phyloP scores from a whole-genome alignment of 1,140 invertebrate species.

The Yoshiicerus persimilis region DNA sequence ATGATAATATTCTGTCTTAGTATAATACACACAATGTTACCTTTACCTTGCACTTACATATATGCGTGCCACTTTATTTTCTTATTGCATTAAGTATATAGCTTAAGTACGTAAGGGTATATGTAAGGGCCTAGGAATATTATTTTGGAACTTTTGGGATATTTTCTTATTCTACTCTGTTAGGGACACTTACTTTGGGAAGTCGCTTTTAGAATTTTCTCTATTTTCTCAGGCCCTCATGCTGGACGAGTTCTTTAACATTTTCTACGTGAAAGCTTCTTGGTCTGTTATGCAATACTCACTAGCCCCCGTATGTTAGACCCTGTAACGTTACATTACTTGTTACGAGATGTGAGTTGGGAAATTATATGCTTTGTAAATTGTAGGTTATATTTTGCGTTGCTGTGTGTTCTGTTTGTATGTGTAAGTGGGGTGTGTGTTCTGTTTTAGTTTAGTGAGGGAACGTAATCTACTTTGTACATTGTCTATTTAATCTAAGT shows the following conservation, averaged over 20 bases:
- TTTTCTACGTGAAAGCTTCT: neutral
- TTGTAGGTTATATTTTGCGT: neutral
- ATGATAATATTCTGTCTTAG: neutral
- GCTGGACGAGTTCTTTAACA: neutral
- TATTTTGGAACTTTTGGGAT: neutral
- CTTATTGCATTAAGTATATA: neutral
- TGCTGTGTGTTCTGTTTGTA: too few relatives aligned
- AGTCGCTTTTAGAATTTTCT: neutral
- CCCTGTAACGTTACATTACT: neutral
- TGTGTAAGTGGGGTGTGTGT: neutral
- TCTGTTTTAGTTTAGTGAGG: neutral
- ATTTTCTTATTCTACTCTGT: neutral
- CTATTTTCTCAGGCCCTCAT: neutral
- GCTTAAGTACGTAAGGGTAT: neutral
- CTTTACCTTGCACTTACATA: neutral
- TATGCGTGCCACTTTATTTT: neutral
- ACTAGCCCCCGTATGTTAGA: neutral
- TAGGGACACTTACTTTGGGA: neutral
- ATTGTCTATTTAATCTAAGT: neutral
- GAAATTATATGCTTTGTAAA: neutral
- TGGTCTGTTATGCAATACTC: neutral
- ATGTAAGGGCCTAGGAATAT: neutral
- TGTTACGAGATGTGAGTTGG: neutral
- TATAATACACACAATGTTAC: neutral
- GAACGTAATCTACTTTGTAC: neutral